Conservation (phyloP, 2,113 vertebrate genomes). For the human (Homo sapiens) region GRCh38 chrX:148571501-148572000, state of each 20-base stretch:
- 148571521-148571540: constrained; percentile 67
- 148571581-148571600: constrained; percentile 30
- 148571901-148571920: not conserved
- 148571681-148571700: not conserved
- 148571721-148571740: constrained; percentile 18
- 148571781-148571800: not conserved
- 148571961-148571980: not conserved
- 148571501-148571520: constrained; percentile 74
- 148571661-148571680: not conserved
- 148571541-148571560: constrained; percentile 70
- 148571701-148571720: constrained; percentile 51
- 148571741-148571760: constrained; percentile 20
- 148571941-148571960: not conserved
- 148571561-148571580: constrained; percentile 73
- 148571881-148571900: not conserved
- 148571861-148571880: not conserved
- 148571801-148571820: not conserved
- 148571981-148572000: not conserved
- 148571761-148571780: not conserved
- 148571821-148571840: not conserved
- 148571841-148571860: not conserved
- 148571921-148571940: constrained; percentile 49
- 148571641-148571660: not conserved
- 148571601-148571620: constrained; percentile 55
- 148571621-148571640: constrained; percentile 69